phyloP scores from a whole-genome alignment of 2,797 vertebrate genomes.

The Platalea minor region DNA sequence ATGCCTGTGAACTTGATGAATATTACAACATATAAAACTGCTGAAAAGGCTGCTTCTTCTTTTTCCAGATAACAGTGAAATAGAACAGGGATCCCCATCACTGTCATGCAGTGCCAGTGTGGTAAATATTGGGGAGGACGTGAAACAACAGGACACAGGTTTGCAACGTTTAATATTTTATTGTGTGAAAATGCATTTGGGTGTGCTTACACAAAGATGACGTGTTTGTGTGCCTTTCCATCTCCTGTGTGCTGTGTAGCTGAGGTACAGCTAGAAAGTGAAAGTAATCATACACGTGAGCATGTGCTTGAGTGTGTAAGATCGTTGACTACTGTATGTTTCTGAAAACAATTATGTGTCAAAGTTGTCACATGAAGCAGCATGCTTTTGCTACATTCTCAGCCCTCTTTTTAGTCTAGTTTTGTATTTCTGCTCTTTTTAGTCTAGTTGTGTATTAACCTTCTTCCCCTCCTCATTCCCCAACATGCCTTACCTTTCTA shows the following conservation, averaged over 20 bases:
- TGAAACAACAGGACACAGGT: slow-evolving; percentile 50
- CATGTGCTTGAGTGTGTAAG: background rate
- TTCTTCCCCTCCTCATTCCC: background rate
- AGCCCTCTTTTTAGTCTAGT: background rate
- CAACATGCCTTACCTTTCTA: background rate
- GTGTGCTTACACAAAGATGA: background rate
- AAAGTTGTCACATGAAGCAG: background rate
- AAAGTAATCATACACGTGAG: background rate
- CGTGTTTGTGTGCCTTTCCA: background rate
- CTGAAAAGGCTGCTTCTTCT: slow-evolving; percentile 12
- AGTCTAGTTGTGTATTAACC: background rate
- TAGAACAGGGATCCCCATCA: slow-evolving; percentile 52
- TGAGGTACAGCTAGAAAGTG: background rate
- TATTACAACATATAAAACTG: background rate
- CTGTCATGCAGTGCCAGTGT: slow-evolving; percentile 20
- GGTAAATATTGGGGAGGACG: slow-evolving; percentile 64
- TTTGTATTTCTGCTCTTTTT: background rate
- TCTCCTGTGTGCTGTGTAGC: background rate
- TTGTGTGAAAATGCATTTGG: background rate
- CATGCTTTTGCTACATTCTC: background rate
- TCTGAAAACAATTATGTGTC: background rate
- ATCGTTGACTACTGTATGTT: background rate
- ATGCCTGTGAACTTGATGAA: background rate
- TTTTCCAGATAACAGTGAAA: slow-evolving; percentile 69
- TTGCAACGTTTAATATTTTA: background rate